Percentiles rank a stretch among this genome's conserved stretches.
Evolutionary conservation across 2,113 vertebrate genomes (phyloP).

Genomic region (Silurus asotus): DNA sequence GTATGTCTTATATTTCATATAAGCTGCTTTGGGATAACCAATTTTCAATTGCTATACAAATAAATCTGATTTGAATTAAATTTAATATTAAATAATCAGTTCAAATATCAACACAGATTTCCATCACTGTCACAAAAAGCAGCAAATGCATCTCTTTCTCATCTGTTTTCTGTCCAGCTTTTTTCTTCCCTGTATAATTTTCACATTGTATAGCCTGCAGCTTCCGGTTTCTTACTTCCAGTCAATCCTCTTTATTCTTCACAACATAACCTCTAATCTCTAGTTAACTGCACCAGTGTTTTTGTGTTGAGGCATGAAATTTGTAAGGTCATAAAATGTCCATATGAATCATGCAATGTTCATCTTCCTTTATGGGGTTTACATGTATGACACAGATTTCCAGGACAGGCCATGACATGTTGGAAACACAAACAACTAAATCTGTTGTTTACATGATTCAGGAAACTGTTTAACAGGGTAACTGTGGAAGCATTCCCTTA

Average conservation of each 20-base stretch:
- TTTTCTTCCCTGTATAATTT: slow-evolving; percentile 23
- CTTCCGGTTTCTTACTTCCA: background rate
- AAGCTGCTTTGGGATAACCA: too few relatives aligned
- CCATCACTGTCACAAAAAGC: background rate
- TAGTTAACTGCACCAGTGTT: background rate
- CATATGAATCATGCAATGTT: slow-evolving; percentile 5
- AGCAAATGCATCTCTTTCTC: background rate
- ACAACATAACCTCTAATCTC: background rate
- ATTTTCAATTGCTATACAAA: too few relatives aligned
- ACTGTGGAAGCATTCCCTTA: background rate
- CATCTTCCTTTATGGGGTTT: background rate
- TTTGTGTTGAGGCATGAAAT: slow-evolving; percentile 5
- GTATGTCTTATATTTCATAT: too few relatives aligned
- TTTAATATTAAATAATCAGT: background rate
- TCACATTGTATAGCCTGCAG: slow-evolving; percentile 8
- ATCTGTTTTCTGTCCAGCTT: background rate
- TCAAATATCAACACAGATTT: background rate
- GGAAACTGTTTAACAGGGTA: background rate
- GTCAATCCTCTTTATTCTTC: background rate
- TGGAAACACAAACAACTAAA: background rate
- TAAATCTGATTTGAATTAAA: too few relatives aligned
- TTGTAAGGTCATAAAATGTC: background rate
- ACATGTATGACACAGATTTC: background rate
- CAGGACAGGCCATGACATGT: background rate
- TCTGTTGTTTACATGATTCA: background rate